Evolutionary conservation across 30 jellyfish, hydroid and myxozoan genomes (phyloP).

Genomic region (Pseudorhiza aurosa): DNA sequence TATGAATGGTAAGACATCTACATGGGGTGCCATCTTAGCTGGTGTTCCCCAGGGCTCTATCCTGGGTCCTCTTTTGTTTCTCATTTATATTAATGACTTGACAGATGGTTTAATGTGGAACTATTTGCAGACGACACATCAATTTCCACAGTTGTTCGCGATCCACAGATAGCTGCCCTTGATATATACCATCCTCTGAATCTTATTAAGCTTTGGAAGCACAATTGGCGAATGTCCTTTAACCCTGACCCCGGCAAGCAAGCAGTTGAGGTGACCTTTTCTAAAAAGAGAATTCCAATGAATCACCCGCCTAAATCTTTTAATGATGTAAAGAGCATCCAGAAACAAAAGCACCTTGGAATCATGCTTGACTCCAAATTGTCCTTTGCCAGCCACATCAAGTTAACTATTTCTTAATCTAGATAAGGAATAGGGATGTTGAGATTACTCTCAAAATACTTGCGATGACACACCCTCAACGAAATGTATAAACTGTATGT

Average conservation of each 20-base stretch:
- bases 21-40: background rate
- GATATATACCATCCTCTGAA: constrained; percentile 21
- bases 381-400: constrained; percentile 1
- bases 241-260: constrained; percentile 63
- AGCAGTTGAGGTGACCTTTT: constrained; percentile 60
- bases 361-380: background rate
- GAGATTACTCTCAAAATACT: background rate
- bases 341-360: constrained; percentile 10
- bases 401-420: background rate
- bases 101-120: background rate
- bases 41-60: constrained; percentile 20
- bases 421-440: constrained; percentile 9
- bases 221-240: constrained; percentile 68
- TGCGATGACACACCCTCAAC: constrained; percentile 22
- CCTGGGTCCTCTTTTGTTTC: background rate
- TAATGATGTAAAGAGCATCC: constrained; percentile 1
- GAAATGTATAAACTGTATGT: constrained; percentile 13
- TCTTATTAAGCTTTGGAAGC: background rate
- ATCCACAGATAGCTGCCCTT: constrained; percentile 28
- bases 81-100: background rate
- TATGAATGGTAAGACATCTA: background rate
- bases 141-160: constrained; percentile 28
- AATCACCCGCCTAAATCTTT: background rate
- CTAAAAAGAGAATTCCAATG: constrained; percentile 52
- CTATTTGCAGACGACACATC: constrained; percentile 8